Conservation (phyloP, 64 coral and sea anemone species). For the Stylophora pistillata region DNA sequence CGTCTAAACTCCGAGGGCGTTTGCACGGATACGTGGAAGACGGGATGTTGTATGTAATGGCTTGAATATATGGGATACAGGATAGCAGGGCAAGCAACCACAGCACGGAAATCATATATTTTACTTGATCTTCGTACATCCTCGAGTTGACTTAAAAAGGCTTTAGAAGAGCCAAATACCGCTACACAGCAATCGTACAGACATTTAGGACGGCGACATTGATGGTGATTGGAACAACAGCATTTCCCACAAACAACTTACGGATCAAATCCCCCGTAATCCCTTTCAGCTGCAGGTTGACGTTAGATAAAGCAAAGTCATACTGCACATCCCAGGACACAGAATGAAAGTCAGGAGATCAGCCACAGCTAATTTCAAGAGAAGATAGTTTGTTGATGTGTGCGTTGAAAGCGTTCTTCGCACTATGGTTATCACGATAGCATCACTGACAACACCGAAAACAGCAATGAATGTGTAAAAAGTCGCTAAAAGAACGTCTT, state of each 20-base stretch:
- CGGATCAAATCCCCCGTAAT: background rate
- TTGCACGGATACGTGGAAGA: slow-evolving; percentile 3
- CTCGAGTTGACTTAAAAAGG: background rate
- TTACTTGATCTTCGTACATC: background rate
- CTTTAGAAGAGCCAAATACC: background rate
- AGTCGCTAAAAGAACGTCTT: background rate
- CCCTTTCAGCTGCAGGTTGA: background rate
- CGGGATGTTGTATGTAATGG: background rate
- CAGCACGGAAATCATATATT: background rate
- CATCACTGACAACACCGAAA: background rate
- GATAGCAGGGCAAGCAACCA: background rate
- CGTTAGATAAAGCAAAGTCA: background rate
- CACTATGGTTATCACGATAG: slow-evolving; percentile 1
- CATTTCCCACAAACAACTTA: background rate
- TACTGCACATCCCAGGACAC: background rate
- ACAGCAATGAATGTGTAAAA: slow-evolving; percentile 2
- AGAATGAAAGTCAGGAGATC: slow-evolving; percentile 22
- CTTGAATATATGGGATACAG: background rate
- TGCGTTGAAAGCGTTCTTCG: slow-evolving; percentile 20
- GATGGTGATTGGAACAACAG: background rate
- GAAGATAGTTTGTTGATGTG: slow-evolving; percentile 33
- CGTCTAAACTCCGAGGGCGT: background rate
- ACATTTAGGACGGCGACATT: background rate
- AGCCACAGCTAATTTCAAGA: slow-evolving; percentile 24
- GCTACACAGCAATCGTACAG: background rate